Conservation (phyloP, 2,888 invertebrate species). For the Agonopterix heracliana region DNA sequence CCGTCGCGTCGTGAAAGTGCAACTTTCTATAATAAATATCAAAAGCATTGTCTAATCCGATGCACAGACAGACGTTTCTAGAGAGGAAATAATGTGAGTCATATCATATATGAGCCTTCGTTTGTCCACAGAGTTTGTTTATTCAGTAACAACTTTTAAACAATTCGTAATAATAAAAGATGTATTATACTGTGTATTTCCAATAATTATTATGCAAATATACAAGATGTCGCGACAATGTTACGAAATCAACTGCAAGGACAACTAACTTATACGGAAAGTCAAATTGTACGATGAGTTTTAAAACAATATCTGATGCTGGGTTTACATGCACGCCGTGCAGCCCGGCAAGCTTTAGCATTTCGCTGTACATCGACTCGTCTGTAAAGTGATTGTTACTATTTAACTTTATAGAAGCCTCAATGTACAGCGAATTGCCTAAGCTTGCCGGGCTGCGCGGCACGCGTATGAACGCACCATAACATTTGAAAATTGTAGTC, state of each 20-base stretch:
- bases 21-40: conserved; percentile 45
- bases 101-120: neutral
- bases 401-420: no score
- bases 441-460: no score
- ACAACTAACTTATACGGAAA: conserved; percentile 7
- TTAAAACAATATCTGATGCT: no score
- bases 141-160: neutral
- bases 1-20: conserved; percentile 37
- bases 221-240: conserved; percentile 22
- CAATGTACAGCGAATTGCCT: no score
- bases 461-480: no score
- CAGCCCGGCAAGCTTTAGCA: no score
- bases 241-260: conserved; percentile 22
- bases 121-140: no score
- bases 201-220: conserved; percentile 31
- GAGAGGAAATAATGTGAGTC: conserved; percentile 1
- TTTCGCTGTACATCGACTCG: no score
- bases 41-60: conserved; percentile 9
- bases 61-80: neutral
- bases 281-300: neutral
- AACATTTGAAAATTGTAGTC: no score
- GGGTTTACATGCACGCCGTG: no score
- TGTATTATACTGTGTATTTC: neutral
- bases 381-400: no score
- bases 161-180: neutral